phyloP scores from a whole-genome alignment of 1,140 invertebrate genomes.

The Psix sp. region DNA sequence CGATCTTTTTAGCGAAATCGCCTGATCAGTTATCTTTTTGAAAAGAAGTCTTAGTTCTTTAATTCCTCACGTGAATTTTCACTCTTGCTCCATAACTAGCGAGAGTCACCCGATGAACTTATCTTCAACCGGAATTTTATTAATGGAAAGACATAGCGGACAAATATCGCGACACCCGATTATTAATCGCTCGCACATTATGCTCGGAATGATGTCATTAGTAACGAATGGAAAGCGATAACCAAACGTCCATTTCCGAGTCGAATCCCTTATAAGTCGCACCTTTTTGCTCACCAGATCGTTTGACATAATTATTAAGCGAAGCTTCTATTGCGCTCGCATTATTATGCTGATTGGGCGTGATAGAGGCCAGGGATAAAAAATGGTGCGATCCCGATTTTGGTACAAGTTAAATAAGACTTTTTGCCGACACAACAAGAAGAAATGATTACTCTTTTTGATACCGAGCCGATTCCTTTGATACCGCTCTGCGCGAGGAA shows the following conservation, averaged over 20 bases:
- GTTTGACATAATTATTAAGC: constrained; percentile 43
- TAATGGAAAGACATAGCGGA: too few species aligned
- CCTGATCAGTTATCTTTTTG: too few species aligned
- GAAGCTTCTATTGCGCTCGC: constrained; percentile 20
- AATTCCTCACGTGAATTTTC: too few species aligned
- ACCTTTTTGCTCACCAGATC: constrained; percentile 15
- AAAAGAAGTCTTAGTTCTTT: too few species aligned
- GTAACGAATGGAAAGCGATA: neutral
- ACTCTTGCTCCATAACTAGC: too few species aligned
- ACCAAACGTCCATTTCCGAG: too few species aligned
- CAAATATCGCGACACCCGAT: too few species aligned
- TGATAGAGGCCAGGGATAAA: too few species aligned
- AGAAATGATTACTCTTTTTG: constrained; percentile 53
- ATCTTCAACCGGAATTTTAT: too few species aligned
- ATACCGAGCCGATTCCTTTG: constrained; percentile 54
- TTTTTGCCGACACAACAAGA: constrained; percentile 34
- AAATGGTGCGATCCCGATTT: constrained; percentile 4
- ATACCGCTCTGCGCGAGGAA: constrained; percentile 51
- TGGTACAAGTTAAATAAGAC: constrained; percentile 42
- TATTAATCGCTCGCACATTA: too few species aligned
- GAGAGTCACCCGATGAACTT: too few species aligned
- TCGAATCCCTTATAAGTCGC: neutral
- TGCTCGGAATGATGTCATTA: neutral
- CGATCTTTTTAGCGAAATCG: too few species aligned
- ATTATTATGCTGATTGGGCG: constrained; percentile 29